Evolutionary conservation across 2,888 invertebrate genomes (phyloP).

Genomic region (Drosophila prolongata): DNA sequence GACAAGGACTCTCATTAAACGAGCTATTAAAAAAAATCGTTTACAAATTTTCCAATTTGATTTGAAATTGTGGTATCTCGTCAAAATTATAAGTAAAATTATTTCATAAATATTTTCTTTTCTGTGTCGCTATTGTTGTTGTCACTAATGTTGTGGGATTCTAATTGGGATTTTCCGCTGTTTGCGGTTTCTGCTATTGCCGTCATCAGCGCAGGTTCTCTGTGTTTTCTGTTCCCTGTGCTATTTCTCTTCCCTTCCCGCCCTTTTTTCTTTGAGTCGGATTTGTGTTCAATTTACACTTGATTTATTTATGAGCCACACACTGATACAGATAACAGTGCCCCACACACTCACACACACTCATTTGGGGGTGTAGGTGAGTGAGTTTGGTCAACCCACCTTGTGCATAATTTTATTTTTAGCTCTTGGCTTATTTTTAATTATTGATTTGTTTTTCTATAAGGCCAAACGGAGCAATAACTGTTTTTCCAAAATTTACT

Average conservation of each 20-base stretch:
- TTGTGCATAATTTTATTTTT: constrained; percentile 65
- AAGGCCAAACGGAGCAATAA: background rate
- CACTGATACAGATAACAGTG: constrained; percentile 9
- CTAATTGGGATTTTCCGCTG: constrained; percentile 64
- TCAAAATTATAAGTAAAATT: too few species aligned
- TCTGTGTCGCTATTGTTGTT: background rate
- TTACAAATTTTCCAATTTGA: too few species aligned
- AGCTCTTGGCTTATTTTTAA: constrained; percentile 64
- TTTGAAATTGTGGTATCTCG: too few species aligned
- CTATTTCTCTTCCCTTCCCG: background rate
- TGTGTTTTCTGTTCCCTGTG: background rate
- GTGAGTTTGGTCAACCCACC: constrained; percentile 30
- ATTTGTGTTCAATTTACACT: constrained; percentile 59
- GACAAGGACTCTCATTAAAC: too few species aligned
- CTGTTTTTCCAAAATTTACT: constrained; percentile 19
- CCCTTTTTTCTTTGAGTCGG: constrained; percentile 34
- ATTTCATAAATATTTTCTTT: background rate
- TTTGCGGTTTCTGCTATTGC: constrained; percentile 26
- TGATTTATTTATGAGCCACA: constrained; percentile 57
- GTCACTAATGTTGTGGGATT: constrained; percentile 36
- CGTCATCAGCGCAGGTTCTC: constrained; percentile 27
- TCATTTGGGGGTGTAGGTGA: background rate
- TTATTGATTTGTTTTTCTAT: constrained; percentile 59
- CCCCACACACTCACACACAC: constrained; percentile 5
- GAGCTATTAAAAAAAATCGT: too few species aligned